These are phyloP conservation scores for Sebastes taczanowskii DNA, from an alignment of 2,797 vertebrate genomes.

Conservation along the genomic window DNA sequence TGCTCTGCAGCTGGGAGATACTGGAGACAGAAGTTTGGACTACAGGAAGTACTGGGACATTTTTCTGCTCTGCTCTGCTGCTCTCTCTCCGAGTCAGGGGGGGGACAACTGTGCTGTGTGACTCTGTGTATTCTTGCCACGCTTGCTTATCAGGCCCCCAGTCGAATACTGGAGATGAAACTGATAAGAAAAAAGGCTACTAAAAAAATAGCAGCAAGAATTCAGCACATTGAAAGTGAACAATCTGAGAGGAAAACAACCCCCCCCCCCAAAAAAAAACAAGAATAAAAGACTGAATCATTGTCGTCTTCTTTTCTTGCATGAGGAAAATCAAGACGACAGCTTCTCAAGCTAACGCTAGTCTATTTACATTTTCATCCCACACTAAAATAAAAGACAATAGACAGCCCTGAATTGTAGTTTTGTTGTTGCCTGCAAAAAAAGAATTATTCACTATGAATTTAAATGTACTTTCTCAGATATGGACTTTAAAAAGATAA, in stretches of 20 bases:
- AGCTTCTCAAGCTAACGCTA: slow-evolving; percentile 5
- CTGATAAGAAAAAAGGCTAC: slow-evolving; percentile 7
- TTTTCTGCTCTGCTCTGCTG: slow-evolving; percentile 17
- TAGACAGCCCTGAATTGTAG: slow-evolving; percentile 28
- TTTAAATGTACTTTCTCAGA: slow-evolving; percentile 42
- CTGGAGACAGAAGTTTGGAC: slow-evolving; percentile 55
- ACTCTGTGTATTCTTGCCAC: background rate
- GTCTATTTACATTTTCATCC: slow-evolving; percentile 39
- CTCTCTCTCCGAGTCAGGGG: background rate
- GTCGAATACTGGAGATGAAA: slow-evolving; percentile 4
- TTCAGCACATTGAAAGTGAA: slow-evolving; percentile 5
- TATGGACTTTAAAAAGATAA: slow-evolving; percentile 51
- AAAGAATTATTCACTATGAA: slow-evolving; percentile 15
- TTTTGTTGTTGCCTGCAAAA: slow-evolving; percentile 28
- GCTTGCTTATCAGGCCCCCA: slow-evolving; percentile 5
- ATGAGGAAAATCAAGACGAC: slow-evolving; percentile 32
- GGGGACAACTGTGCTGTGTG: slow-evolving; percentile 1
- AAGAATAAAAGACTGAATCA: background rate
- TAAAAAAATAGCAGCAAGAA: background rate
- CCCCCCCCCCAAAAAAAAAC: background rate
- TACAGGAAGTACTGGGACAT: slow-evolving; percentile 25
- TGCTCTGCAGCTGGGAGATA: slow-evolving; percentile 55
- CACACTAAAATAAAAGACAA: slow-evolving; percentile 23
- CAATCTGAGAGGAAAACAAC: slow-evolving; percentile 13
- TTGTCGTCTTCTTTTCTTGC: slow-evolving; percentile 13